Percentiles rank a stretch among this genome's conserved stretches.
Conservation (phyloP, 1,140 invertebrate genomes). For the Limonius californicus region DNA sequence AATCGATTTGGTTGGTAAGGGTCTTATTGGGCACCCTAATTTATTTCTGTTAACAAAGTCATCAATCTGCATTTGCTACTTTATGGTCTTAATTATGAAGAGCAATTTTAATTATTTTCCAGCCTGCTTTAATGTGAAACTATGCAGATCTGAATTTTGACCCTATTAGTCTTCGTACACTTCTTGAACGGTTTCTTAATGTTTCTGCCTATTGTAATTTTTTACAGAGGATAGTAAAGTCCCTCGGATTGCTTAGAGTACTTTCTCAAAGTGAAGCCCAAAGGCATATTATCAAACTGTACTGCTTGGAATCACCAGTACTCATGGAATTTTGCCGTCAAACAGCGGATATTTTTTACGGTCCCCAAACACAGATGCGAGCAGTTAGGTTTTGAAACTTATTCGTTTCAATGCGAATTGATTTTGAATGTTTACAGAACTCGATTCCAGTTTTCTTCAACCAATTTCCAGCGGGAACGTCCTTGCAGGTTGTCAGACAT, state of each 20-base stretch:
- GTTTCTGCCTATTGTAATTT: no score
- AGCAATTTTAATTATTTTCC: no score
- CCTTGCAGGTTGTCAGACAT: constrained; percentile 39
- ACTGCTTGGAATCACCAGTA: background rate
- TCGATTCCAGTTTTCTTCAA: constrained; percentile 40
- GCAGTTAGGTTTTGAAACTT: background rate
- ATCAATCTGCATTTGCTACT: no score
- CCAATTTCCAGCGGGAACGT: constrained; percentile 41
- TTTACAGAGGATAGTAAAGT: background rate
- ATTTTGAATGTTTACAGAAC: constrained; percentile 28
- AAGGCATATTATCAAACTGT: background rate
- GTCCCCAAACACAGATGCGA: background rate
- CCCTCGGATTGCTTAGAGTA: background rate
- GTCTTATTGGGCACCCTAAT: no score
- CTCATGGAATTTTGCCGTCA: background rate
- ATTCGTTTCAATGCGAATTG: no score
- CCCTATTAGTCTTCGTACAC: no score
- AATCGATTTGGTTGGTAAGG: no score
- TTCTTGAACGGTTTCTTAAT: no score
- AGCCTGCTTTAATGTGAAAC: no score
- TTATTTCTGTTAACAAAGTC: no score
- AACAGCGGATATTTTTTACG: background rate
- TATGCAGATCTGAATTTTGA: no score
- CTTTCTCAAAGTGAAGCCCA: background rate
- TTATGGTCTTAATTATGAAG: no score